Base-by-base conservation (phyloP, 37 sponge, comb jelly and placozoan species). In the Dysidea cf. avara region DNA sequence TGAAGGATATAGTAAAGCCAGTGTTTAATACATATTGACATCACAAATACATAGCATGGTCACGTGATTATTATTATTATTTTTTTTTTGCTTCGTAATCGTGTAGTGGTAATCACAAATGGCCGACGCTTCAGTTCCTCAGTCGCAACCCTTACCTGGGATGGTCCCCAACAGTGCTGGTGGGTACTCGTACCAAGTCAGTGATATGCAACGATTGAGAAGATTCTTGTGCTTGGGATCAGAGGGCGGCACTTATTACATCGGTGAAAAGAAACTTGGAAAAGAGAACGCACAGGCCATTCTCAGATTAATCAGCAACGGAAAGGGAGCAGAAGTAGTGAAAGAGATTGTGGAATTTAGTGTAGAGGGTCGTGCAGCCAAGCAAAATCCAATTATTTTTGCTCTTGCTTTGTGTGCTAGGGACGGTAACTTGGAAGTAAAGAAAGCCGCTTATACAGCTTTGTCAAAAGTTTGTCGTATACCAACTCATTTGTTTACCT, bases 211-310 rank as follows among this genome's bases (percentile, higher is more conserved):
- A 20, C 54, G 89, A n/a, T 79, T 88, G 17, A 57, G 68, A 3
- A 64, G 89, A 18, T 88, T 88, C 64, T 74, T 88, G 36, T 82
- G 83, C 26, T 67, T 88, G 18, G 89, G 89, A 0, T 83, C 89
- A 22, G 89, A 88, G 56, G 83, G 89, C 3, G 89, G 89, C 2
- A 83, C 84, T 18, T 88, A 88, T 74, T 88, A 88, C 79, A 76
- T 64, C 37, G 66, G 74, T 7, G 84, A 88, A 74, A 88, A 82
- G 79, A 21, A 88, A 34, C 79, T 88, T 21, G 83, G 83, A 21
- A 60, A 31, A 22, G 79, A 88, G 75, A 88, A 88, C 22, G 89
- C 89, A 16, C 56, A 53, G 62, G 64, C 73, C 17, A 83, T 88
- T 39, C 2, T 76, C 6, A 40, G 89, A 36, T 50, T 88, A 46